Evolutionary conservation across 1,140 invertebrate genomes (phyloP).

Genomic region (Ruditapes philippinarum): DNA sequence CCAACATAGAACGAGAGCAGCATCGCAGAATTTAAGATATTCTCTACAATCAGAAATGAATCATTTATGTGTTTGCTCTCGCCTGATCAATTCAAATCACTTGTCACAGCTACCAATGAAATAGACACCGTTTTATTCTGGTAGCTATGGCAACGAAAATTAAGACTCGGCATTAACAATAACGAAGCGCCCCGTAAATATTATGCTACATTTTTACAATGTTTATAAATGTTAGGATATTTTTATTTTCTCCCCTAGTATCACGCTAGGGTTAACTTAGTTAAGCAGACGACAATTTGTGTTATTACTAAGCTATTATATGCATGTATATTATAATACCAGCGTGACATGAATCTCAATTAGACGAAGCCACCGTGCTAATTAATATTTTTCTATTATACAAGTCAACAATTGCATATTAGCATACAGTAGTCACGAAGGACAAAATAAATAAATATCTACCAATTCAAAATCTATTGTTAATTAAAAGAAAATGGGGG

Average conservation of each 20-base stretch:
- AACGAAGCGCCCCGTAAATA: slow-evolving; percentile 52
- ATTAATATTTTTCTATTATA: neutral
- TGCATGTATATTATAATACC: neutral
- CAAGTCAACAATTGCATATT: no score
- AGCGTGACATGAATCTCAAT: neutral
- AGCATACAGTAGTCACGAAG: no score
- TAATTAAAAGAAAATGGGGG: no score
- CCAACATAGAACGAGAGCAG: no score
- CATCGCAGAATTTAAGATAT: slow-evolving; percentile 22
- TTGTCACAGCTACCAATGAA: slow-evolving; percentile 52
- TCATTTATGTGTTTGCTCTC: slow-evolving; percentile 57
- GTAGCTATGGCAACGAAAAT: slow-evolving; percentile 61
- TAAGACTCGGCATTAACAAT: slow-evolving; percentile 58
- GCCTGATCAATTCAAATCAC: slow-evolving; percentile 64
- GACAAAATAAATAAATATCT: no score
- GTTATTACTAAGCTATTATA: neutral
- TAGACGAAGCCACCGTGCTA: neutral
- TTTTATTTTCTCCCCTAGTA: neutral
- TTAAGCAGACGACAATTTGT: neutral
- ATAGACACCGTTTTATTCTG: slow-evolving; percentile 62
- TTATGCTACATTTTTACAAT: neutral
- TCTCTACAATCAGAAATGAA: slow-evolving; percentile 28
- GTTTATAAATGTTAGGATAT: slow-evolving; percentile 9
- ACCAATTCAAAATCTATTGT: no score
- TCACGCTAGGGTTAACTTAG: neutral